Conservation (phyloP, 2,888 invertebrate species). For the Teleogryllus oceanicus region DNA sequence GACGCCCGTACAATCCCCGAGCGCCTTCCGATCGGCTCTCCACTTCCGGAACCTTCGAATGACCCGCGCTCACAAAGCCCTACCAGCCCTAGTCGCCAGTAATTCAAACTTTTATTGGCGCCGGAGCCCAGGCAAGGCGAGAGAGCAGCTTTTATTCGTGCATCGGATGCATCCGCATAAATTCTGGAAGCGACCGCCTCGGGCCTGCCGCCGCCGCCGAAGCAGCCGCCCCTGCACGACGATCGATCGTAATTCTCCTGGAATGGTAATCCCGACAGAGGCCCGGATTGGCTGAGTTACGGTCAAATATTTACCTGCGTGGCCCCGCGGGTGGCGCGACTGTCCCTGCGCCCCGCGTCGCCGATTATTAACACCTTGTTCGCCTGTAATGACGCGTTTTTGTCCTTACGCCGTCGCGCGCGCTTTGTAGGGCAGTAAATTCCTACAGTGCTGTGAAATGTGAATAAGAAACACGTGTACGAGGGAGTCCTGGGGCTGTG, state of each 20-base stretch:
- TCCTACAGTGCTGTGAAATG: neutral
- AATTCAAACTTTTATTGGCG: neutral
- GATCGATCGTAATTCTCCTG: neutral
- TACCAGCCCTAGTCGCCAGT: neutral
- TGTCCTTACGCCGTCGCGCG: neutral
- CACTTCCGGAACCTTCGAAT: neutral
- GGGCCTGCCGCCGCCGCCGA: too few relatives aligned
- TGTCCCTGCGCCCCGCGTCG: neutral
- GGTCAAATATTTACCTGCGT: neutral
- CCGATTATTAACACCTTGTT: constrained; percentile 18
- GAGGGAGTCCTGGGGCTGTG: neutral
- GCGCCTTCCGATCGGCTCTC: neutral
- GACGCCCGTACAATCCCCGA: too few relatives aligned
- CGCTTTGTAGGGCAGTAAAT: constrained; percentile 18
- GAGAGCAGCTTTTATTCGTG: neutral
- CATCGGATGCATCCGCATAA: neutral
- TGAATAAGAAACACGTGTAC: neutral
- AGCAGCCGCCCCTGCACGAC: too few relatives aligned
- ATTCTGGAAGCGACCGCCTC: neutral
- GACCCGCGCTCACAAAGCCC: neutral
- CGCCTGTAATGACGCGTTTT: neutral
- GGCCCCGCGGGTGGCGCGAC: neutral
- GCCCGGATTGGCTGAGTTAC: neutral
- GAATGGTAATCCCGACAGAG: neutral
- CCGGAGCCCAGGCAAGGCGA: neutral